These are phyloP conservation scores for Heteronetta atricapilla DNA, from an alignment of 2,113 vertebrate species.

Conservation along the genomic window DNA sequence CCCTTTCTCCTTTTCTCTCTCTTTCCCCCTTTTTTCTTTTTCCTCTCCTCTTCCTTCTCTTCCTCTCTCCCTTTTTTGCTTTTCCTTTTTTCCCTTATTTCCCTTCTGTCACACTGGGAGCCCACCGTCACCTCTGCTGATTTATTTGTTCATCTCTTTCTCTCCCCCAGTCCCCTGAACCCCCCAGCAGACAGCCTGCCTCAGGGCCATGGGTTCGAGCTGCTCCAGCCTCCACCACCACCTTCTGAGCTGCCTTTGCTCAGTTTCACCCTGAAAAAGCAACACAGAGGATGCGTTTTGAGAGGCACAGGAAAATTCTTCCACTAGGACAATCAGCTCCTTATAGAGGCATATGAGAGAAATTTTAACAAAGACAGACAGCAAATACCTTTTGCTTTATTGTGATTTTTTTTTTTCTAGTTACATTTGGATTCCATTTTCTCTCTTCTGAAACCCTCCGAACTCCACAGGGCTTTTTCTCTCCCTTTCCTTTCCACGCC, in stretches of 20 bases:
- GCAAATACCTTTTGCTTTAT: not conserved
- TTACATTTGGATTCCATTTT: not conserved
- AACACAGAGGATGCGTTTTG: not conserved
- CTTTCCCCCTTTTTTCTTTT: no score
- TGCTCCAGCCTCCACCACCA: no score
- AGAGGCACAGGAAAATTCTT: not conserved
- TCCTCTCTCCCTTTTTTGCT: no score
- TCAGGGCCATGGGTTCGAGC: not conserved
- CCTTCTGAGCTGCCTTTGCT: not conserved
- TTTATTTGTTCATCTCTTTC: accelerated
- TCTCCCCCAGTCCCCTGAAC: no score
- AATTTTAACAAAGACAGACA: not conserved
- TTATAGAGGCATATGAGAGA: not conserved
- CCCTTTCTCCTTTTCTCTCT: no score
- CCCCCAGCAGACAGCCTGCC: not conserved
- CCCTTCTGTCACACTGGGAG: accelerated
- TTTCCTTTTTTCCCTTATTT: no score
- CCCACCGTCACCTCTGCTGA: accelerated
- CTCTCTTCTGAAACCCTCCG: not conserved
- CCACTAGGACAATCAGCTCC: not conserved
- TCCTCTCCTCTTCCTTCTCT: not conserved
- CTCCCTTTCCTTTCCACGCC: not conserved
- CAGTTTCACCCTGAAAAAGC: not conserved
- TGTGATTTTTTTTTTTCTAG: accelerated
- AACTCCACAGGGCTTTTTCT: not conserved